Evolutionary conservation across 2,113 vertebrate genomes (phyloP).

Genomic region (Indicator maculatus): DNA sequence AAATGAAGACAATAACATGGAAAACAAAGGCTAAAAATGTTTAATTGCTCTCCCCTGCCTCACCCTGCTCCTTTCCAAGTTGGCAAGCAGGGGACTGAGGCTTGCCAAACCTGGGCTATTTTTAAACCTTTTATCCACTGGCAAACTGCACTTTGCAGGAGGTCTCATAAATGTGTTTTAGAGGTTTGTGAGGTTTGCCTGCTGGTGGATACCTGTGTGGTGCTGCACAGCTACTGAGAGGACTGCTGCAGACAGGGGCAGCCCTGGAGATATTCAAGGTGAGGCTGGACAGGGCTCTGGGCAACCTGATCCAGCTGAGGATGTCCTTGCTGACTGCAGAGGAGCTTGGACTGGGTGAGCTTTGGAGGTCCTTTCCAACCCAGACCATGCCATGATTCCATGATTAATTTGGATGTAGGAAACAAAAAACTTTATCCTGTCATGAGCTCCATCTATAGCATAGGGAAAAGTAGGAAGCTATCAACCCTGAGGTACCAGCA

Average conservation of each 20-base stretch:
- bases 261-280: neutral
- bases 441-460: neutral
- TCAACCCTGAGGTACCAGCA: neutral
- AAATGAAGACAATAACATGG: slow-evolving; percentile 40
- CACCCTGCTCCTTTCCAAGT: slow-evolving; percentile 33
- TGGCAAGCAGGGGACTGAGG: slow-evolving; percentile 16
- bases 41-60: slow-evolving; percentile 52
- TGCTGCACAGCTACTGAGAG: neutral
- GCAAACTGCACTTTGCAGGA: neutral
- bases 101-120: slow-evolving; percentile 40
- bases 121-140: slow-evolving; percentile 42
- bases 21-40: slow-evolving; percentile 41
- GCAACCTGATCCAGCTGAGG: no score
- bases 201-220: neutral
- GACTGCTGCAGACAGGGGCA: neutral
- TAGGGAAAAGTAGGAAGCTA: neutral
- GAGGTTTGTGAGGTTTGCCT: neutral
- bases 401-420: neutral
- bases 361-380: no score
- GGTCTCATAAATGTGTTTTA: neutral
- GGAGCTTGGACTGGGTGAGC: no score
- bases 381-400: no score
- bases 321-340: no score
- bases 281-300: no score
- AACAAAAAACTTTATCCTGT: neutral